Conservation (phyloP, 2,113 vertebrate genomes). For the Etia nguti region DNA sequence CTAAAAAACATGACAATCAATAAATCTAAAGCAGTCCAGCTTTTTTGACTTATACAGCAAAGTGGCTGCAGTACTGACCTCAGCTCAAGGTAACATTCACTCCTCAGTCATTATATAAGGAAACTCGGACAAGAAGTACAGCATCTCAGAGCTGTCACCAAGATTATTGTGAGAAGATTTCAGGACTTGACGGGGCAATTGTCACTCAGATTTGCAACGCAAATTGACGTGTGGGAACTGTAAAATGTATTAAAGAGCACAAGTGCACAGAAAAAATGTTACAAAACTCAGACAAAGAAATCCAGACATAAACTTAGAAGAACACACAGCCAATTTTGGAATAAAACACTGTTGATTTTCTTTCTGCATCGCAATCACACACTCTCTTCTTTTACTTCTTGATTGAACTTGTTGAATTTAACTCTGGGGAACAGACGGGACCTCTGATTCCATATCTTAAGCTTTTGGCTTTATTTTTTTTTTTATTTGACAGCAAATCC, state of each 20-base stretch:
- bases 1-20: neutral
- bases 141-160: neutral
- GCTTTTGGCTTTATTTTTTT: neutral
- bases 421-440: neutral
- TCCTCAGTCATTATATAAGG: neutral
- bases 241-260: neutral
- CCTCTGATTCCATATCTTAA: neutral
- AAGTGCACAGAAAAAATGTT: neutral
- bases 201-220: neutral
- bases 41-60: neutral
- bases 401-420: neutral
- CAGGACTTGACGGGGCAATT: neutral
- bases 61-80: neutral
- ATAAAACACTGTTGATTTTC: neutral
- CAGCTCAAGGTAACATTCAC: neutral
- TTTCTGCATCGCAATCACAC: neutral
- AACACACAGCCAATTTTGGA: neutral
- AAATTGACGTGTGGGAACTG: neutral
- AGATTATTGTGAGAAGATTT: neutral
- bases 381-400: neutral
- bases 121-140: neutral
- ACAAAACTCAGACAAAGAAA: neutral
- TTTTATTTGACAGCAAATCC: neutral
- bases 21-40: neutral
- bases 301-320: neutral